phyloP scores from a whole-genome alignment of 2,888 invertebrate genomes.

The Magallana nippona region DNA sequence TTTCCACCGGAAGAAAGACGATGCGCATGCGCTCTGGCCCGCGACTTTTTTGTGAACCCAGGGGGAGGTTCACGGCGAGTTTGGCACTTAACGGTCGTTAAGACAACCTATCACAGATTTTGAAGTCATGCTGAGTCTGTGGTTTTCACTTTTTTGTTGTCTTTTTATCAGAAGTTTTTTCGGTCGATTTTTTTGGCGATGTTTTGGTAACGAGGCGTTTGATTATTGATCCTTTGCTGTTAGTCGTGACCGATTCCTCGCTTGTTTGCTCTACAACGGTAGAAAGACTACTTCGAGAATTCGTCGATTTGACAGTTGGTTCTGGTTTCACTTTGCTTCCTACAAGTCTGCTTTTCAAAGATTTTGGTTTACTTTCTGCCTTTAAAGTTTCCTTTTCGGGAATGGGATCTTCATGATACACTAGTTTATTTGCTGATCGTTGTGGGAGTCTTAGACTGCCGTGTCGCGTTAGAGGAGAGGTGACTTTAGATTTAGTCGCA shows the following conservation, averaged over 20 bases:
- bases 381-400: conserved; percentile 43
- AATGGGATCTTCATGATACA: conserved; percentile 40
- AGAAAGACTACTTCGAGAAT: conserved; percentile 50
- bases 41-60: neutral
- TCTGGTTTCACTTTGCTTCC: conserved; percentile 50
- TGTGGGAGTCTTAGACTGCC: conserved; percentile 62
- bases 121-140: neutral
- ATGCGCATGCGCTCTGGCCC: neutral
- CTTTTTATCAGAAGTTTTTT: conserved; percentile 56
- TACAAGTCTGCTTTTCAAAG: conserved; percentile 52
- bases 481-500: conserved; percentile 42
- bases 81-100: conserved; percentile 24
- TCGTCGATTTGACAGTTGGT: conserved; percentile 44
- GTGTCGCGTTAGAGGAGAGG: conserved; percentile 63
- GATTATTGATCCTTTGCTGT: conserved; percentile 61
- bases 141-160: conserved; percentile 33
- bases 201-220: conserved; percentile 67
- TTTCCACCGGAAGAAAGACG: conserved; percentile 11
- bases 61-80: neutral
- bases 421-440: conserved; percentile 52
- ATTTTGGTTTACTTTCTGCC: conserved; percentile 50
- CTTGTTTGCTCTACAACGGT: conserved; percentile 57
- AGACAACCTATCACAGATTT: conserved; percentile 31
- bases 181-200: conserved; percentile 62
- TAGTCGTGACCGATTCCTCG: conserved; percentile 50